phyloP scores from a whole-genome alignment of 1,140 invertebrate genomes.

The Ganaspis sp. region DNA sequence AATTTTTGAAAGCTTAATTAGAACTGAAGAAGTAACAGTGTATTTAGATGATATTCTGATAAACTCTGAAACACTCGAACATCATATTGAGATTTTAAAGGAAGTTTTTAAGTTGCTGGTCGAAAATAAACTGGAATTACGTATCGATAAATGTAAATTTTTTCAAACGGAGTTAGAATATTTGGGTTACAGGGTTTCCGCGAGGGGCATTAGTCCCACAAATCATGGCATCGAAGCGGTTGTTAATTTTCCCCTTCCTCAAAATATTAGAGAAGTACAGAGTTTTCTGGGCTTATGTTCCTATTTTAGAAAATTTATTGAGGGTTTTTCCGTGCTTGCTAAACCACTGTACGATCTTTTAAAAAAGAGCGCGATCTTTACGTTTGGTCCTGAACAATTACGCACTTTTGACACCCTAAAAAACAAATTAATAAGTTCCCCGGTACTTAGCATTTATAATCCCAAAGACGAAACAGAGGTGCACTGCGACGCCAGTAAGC shows the following conservation, averaged over 20 bases:
- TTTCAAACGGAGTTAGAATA: slow-evolving; percentile 27
- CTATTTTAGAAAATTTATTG: not conserved
- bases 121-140: slow-evolving; percentile 31
- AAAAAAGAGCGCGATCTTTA: too few species aligned
- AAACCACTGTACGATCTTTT: too few species aligned
- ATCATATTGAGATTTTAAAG: not conserved
- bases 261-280: not conserved
- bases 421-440: not conserved
- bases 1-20: not conserved
- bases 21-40: not conserved
- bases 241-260: not conserved
- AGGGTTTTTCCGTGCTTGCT: not conserved
- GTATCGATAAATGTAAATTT: slow-evolving; percentile 40
- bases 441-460: not conserved
- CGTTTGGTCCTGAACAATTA: not conserved
- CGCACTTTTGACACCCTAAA: not conserved
- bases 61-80: not conserved
- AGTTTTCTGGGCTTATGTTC: not conserved
- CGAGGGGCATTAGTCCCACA: slow-evolving; percentile 21
- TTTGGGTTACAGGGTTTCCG: slow-evolving; percentile 35
- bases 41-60: not conserved
- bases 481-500: too few species aligned
- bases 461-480: not conserved
- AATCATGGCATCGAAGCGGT: not conserved
- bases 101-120: not conserved